Evolutionary conservation across 2,797 vertebrate species (phyloP), one percentile per base, ranked within the genome.

Genomic region (Myotis planiceps): DNA sequence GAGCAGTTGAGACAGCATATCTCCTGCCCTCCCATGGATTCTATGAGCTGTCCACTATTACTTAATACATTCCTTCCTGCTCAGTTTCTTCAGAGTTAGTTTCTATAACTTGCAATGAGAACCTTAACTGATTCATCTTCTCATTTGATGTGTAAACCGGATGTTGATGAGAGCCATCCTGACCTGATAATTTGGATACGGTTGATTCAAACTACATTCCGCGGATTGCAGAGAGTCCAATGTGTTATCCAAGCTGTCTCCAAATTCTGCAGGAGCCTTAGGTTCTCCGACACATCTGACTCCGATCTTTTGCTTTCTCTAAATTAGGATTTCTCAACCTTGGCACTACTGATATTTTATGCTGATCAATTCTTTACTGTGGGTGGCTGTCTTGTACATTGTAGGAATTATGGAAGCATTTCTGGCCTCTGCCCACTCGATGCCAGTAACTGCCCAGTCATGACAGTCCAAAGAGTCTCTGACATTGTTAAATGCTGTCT

Each of bases 61-160:
- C 29, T 37, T 27, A 71, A 49, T 49, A 21, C 23, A 49, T 34
- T 75, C 8, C 27, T 87, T 90, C 55, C 37, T 72, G 37, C 27
- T 83, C 65, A 55, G 0, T 66, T 72, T 82, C 18, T 42, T 49
- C 13, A 49, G 47, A 42, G 13, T 19, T 71, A 19, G 37, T 78
- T 90, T 74, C 69, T 83, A 34, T 72, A 42, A 82, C 19, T 90
- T 82, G 47, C 72, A 87, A 80, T 39, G 53, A 83, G 63, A 87
- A 37, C 18, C 13, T 16, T 71, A 34, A 81, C 4, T n/a, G 23
- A 65, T 65, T 86, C 7, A 42, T 10, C 88, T 88, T 93, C 34
- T 79, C 60, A 45, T 81, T 92, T 75, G 37, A 81, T 63, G 69
- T 7, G 3, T 71, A 49, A 71, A 14, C 32, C n/a, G 34, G 37